These are phyloP conservation scores for Carcinoscorpius rotundicauda DNA, from an alignment of 1,140 invertebrate genomes.

Conservation along the genomic window DNA sequence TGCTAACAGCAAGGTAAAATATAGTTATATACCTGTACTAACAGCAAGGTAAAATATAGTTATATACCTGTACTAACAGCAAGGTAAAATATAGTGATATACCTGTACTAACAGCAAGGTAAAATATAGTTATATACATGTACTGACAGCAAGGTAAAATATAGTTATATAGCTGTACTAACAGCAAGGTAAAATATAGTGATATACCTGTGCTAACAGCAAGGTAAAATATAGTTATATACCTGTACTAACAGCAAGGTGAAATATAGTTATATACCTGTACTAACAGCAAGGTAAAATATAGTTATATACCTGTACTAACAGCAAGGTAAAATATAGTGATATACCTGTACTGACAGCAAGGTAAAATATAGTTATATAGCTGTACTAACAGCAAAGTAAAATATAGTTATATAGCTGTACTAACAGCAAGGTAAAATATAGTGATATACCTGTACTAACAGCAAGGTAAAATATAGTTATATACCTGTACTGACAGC, in stretches of 20 bases:
- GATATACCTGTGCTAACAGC: slow-evolving; percentile 25
- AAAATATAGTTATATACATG: slow-evolving; percentile 11
- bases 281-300: slow-evolving; percentile 32
- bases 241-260: slow-evolving; percentile 30
- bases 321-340: slow-evolving; percentile 30
- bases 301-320: slow-evolving; percentile 16
- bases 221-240: slow-evolving; percentile 27
- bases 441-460: slow-evolving; percentile 16
- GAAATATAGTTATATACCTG: slow-evolving; percentile 11
- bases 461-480: slow-evolving; percentile 30
- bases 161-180: slow-evolving; percentile 16
- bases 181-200: slow-evolving; percentile 30
- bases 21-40: slow-evolving; percentile 16
- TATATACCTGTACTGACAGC: slow-evolving; percentile 23
- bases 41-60: slow-evolving; percentile 30
- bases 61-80: slow-evolving; percentile 23
- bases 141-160: slow-evolving; percentile 32
- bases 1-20: slow-evolving; percentile 32
- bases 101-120: slow-evolving; percentile 30
- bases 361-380: slow-evolving; percentile 27
- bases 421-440: slow-evolving; percentile 32
- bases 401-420: slow-evolving; percentile 12
- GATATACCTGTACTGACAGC: slow-evolving; percentile 23
- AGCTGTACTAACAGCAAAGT: slow-evolving; percentile 30
- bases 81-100: slow-evolving; percentile 27